Evolutionary conservation across 30 jellyfish, hydroid and myxozoan species (phyloP).

Genomic region (Nemopilema nomurai): DNA sequence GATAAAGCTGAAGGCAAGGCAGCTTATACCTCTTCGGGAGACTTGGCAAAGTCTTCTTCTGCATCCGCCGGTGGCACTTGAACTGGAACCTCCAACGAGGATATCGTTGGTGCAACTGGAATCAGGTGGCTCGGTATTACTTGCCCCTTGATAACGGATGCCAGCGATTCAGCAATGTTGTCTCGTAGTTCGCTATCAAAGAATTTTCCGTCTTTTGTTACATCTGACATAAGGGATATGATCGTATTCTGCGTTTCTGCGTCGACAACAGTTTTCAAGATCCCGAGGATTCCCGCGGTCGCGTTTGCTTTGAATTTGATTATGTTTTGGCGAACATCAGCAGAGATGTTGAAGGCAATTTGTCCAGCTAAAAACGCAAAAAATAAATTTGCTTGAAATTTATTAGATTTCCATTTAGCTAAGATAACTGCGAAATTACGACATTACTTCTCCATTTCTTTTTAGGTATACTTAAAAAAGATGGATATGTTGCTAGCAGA

Average conservation of each 20-base stretch:
- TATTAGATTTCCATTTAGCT: too few relatives aligned
- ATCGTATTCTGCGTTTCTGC: conserved; percentile 55
- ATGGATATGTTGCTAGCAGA: too few relatives aligned
- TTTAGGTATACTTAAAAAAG: too few relatives aligned
- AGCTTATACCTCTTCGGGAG: conserved; percentile 68
- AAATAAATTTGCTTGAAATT: background rate
- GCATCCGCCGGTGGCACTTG: conserved; percentile 12
- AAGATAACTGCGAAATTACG: too few relatives aligned
- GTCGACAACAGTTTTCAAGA: conserved; percentile 51
- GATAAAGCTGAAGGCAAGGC: background rate
- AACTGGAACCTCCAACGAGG: conserved; percentile 1
- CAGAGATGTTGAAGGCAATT: conserved; percentile 4
- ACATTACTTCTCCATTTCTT: too few relatives aligned
- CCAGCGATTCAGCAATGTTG: conserved; percentile 36
- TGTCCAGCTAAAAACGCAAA: background rate
- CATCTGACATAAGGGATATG: conserved; percentile 45
- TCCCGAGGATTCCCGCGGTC: conserved; percentile 36
- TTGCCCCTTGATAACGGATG: conserved; percentile 30
- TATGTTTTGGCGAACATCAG: conserved; percentile 11
- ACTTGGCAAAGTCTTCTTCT: conserved; percentile 38
- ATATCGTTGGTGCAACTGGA: conserved; percentile 4
- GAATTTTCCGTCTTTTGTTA: conserved; percentile 58
- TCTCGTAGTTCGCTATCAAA: conserved; percentile 39
- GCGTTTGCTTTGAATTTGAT: conserved; percentile 56
- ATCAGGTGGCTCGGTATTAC: background rate